Evolutionary conservation across 2,888 invertebrate genomes (phyloP).

Genomic region (Sinelater perroti): DNA sequence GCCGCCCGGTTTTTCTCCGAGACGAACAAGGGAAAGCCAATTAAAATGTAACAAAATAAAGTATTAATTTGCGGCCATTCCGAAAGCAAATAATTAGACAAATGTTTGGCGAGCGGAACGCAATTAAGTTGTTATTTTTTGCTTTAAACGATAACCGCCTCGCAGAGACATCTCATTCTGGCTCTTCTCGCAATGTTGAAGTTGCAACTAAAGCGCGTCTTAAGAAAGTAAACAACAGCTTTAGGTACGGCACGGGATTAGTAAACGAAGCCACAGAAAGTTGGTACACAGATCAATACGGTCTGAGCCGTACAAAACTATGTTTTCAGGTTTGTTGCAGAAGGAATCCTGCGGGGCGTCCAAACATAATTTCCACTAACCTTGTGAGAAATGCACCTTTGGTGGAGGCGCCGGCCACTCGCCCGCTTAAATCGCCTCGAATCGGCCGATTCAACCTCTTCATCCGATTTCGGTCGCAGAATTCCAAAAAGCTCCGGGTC

Average conservation of each 20-base stretch:
- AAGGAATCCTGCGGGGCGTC: constrained; percentile 7
- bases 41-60: constrained; percentile 25
- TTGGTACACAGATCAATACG: constrained; percentile 40
- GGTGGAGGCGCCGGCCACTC: too few relatives aligned
- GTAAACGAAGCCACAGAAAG: constrained; percentile 40
- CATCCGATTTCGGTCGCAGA: too few relatives aligned
- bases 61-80: constrained; percentile 17
- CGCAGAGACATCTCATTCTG: constrained; percentile 29
- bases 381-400: constrained; percentile 4
- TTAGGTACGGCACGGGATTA: constrained; percentile 38
- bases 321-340: constrained; percentile 12
- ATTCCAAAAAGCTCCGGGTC: too few relatives aligned
- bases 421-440: constrained; percentile 4
- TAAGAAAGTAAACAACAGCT: constrained; percentile 41
- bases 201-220: constrained; percentile 43
- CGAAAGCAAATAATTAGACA: constrained; percentile 14
- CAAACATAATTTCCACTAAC: constrained; percentile 11
- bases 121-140: neutral
- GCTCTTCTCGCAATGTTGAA: constrained; percentile 41
- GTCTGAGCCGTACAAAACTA: constrained; percentile 23
- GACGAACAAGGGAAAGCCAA: constrained; percentile 20
- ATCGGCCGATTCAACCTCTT: too few relatives aligned
- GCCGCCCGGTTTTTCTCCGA: neutral
- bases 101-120: neutral
- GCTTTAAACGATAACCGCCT: neutral